Percentiles rank a stretch among this genome's conserved stretches.
Conservation (phyloP, 2,797 vertebrate species). For the Synanceia verrucosa region DNA sequence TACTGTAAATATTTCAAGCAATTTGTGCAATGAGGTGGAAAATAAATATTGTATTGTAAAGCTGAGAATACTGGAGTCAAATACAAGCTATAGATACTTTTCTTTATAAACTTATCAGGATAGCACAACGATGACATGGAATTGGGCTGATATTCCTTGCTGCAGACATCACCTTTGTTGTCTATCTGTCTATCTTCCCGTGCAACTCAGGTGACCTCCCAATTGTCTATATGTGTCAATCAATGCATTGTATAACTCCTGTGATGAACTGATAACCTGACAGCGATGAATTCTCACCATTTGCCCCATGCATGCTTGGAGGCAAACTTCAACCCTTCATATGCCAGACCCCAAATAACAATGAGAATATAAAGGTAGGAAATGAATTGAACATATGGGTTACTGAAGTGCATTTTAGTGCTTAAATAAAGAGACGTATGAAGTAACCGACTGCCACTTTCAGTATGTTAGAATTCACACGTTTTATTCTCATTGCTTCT, state of each 20-base stretch:
- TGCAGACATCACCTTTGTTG: neutral
- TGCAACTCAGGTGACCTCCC: neutral
- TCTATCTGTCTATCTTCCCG: neutral
- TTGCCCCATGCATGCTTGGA: slow-evolving; percentile 1
- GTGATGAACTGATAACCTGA: slow-evolving; percentile 15
- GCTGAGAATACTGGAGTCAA: neutral
- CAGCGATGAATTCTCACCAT: slow-evolving; percentile 5
- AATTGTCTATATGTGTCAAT: slow-evolving; percentile 7
- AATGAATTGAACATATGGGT: slow-evolving; percentile 4
- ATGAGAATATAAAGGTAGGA: slow-evolving; percentile 13
- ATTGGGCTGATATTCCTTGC: neutral
- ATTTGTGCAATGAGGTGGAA: neutral
- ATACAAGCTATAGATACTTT: neutral
- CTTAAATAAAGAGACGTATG: neutral
- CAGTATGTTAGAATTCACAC: neutral
- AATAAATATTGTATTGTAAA: neutral
- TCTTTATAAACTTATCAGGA: neutral
- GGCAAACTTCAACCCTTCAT: neutral
- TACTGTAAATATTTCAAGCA: neutral
- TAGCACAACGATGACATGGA: neutral
- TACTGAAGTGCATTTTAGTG: neutral
- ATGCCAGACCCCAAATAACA: slow-evolving; percentile 10
- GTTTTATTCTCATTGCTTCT: neutral
- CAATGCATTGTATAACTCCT: neutral
- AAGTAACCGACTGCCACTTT: neutral